Base-by-base conservation (phyloP, 1,140 invertebrate species). In the Schlechtendalia chinensis region DNA sequence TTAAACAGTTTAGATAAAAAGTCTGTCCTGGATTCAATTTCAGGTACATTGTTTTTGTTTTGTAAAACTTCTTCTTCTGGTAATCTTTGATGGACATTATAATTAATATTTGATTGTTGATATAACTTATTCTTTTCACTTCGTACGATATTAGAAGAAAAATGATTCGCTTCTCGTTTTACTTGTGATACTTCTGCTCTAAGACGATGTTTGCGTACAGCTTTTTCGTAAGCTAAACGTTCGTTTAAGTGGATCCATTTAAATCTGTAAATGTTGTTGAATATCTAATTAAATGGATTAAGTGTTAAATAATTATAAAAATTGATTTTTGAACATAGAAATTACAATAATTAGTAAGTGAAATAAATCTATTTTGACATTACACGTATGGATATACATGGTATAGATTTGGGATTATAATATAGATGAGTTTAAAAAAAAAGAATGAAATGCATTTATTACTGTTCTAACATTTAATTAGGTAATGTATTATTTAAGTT, bases 241-340 rank as follows among this genome's bases (percentile, higher is more conserved):
- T 98, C 97, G 84, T 93, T 94, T 24, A 99, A 87, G 87, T 99
- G 96, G 67, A 91, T 88, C 97, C 97, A 99, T 86, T 97, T 97
- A 85, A 98, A 98, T 82, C 94, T 91, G 59, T 27, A 83, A 83
- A 71, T 32, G 12, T 12, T 12, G 47, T 12, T 50, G 8, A 50
- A 50, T 6, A 50, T 5, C 8, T 50, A 8, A 50, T 14, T 50
- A 50, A 50, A 50, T 50, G 12, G 47, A 11, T 50, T 50, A 8
- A 50, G 12, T 50, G 5, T 39, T 39, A 50, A 50, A 50, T 50
- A 8, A 50, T 50, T n/a, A n/a, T n/a, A n/a, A 12, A 50, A 14
- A 50, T 6, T 50, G 47, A 12, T 50, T 50, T 50, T 50, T 50
- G 14, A 50, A 50, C 47, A 50, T 12, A 50, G 5, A 12, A 50